phyloP scores from a whole-genome alignment of 2,113 vertebrate species.

The Pelobates fuscus region DNA sequence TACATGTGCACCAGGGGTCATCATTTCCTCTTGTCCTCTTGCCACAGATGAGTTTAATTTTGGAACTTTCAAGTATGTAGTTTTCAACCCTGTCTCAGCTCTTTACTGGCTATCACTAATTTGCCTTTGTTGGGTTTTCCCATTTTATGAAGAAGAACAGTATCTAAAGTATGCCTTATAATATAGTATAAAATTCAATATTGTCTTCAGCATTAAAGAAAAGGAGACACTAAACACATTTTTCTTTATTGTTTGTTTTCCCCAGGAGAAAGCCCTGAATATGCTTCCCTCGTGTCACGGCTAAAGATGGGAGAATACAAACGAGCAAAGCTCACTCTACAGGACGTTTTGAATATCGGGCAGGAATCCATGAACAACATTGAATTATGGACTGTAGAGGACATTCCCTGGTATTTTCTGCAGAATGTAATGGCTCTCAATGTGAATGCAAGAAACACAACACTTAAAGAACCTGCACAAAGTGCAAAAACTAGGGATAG shows the following conservation, averaged over 20 bases:
- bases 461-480: conserved; percentile 40
- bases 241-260: neutral
- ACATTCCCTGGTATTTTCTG: conserved; percentile 53
- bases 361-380: neutral
- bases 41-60: no score
- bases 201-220: no score
- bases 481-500: conserved; percentile 53
- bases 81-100: no score
- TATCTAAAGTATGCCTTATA: no score
- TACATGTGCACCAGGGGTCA: no score
- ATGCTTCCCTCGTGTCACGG: neutral
- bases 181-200: no score
- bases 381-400: neutral
- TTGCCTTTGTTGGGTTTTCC: no score
- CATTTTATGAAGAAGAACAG: no score
- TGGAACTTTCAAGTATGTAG: no score
- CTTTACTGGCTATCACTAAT: no score
- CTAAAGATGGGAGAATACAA: neutral
- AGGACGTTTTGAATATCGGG: neutral
- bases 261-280: neutral
- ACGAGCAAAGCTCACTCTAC: neutral
- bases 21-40: no score
- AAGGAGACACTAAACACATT: no score
- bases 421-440: conserved; percentile 60
- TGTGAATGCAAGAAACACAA: conserved; percentile 57